phyloP scores from a whole-genome alignment of 2,888 invertebrate genomes.

The Drosophila subquinaria region DNA sequence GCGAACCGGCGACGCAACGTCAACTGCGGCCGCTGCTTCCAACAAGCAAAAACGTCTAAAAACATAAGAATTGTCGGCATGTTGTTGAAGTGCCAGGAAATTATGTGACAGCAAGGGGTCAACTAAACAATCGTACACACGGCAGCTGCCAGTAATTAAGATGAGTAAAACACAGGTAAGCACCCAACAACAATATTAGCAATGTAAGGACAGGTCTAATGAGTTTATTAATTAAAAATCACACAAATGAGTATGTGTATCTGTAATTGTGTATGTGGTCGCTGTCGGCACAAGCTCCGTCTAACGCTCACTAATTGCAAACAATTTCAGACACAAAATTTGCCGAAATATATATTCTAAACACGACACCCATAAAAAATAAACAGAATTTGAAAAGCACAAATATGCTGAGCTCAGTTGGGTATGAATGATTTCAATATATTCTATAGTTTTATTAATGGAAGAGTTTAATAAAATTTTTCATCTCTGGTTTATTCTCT shows the following conservation, averaged over 20 bases:
- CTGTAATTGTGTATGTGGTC: slow-evolving; percentile 25
- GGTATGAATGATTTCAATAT: too few relatives aligned
- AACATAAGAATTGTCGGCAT: slow-evolving; percentile 74
- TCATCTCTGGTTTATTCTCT: too few relatives aligned
- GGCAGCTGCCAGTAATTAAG: too few relatives aligned
- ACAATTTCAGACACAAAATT: slow-evolving; percentile 24
- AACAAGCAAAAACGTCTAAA: slow-evolving; percentile 60
- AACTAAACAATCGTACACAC: background rate
- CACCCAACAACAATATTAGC: slow-evolving; percentile 29
- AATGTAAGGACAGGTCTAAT: slow-evolving; percentile 58
- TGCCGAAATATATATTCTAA: slow-evolving; percentile 56
- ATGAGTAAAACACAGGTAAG: slow-evolving; percentile 55
- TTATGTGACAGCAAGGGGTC: slow-evolving; percentile 66
- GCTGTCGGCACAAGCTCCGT: slow-evolving; percentile 30
- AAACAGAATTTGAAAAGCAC: background rate
- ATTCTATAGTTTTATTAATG: too few relatives aligned
- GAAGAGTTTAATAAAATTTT: too few relatives aligned
- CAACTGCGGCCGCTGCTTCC: slow-evolving; percentile 41
- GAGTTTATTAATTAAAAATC: slow-evolving; percentile 80
- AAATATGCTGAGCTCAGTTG: background rate
- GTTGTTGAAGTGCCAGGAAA: slow-evolving; percentile 77
- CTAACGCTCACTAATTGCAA: slow-evolving; percentile 14
- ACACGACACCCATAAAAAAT: slow-evolving; percentile 33
- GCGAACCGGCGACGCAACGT: slow-evolving; percentile 56
- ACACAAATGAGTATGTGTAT: slow-evolving; percentile 40